Conservation (phyloP, 2,888 invertebrate species). For the Halocaridina rubra region DNA sequence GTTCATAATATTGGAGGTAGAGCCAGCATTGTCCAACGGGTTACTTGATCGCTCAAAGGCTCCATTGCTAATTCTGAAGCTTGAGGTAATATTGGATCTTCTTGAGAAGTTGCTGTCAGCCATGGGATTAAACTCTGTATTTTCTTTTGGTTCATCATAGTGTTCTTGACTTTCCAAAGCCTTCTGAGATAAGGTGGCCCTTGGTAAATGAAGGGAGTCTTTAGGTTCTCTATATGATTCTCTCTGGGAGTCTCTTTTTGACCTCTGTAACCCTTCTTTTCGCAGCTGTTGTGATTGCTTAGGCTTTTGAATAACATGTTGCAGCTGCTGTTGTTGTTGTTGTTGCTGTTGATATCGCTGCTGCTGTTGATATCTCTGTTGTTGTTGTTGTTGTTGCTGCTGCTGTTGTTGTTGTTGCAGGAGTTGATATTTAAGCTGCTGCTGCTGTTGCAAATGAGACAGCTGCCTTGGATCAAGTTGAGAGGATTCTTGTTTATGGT, state of each 20-base stretch:
- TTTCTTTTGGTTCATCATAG: slow-evolving; percentile 12
- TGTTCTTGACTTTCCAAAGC: neutral
- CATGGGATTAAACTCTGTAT: neutral
- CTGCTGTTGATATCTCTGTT: neutral
- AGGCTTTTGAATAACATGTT: neutral
- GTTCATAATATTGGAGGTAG: neutral
- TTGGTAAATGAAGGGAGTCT: slow-evolving; percentile 35
- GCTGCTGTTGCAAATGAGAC: neutral
- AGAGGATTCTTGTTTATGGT: no score
- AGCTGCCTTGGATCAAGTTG: neutral
- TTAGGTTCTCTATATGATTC: slow-evolving; percentile 32
- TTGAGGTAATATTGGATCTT: neutral
- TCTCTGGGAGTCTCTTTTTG: neutral
- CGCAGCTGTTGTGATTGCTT: neutral
- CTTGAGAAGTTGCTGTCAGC: neutral
- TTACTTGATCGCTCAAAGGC: neutral
- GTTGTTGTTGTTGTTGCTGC: neutral
- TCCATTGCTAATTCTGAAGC: neutral
- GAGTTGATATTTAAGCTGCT: neutral
- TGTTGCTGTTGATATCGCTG: neutral
- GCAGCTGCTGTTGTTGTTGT: slow-evolving; percentile 1
- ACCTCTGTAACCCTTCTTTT: neutral
- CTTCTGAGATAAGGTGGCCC: slow-evolving; percentile 23
- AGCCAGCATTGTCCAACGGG: neutral
- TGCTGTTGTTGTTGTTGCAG: neutral